Conservation (phyloP, 1,140 invertebrate genomes). For the Aleiodes sp. region DNA sequence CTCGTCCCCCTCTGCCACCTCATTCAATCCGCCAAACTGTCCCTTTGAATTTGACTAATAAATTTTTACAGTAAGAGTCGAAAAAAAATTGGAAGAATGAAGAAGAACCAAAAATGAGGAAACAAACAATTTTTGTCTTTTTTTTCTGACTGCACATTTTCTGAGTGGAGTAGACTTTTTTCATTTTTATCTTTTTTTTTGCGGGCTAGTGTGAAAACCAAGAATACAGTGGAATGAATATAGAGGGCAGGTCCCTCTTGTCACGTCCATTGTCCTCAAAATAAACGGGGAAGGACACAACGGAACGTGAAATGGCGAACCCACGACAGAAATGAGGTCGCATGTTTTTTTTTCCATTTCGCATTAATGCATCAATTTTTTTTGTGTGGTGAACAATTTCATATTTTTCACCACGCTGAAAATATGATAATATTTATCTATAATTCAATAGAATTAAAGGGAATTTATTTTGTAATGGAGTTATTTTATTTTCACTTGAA, state of each 20-base stretch:
- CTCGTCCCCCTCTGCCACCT: too few species aligned
- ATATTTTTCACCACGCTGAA: too few species aligned
- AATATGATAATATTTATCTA: too few species aligned
- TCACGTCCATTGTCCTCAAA: conserved; percentile 10
- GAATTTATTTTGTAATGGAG: too few species aligned
- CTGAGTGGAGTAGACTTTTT: too few species aligned
- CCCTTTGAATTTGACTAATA: conserved; percentile 1
- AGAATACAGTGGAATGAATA: not conserved
- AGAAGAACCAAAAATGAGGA: not conserved
- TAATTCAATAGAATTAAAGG: too few species aligned
- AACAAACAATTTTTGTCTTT: conserved; percentile 14
- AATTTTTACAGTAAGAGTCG: conserved; percentile 8
- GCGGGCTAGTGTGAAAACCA: not conserved
- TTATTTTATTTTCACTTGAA: too few species aligned
- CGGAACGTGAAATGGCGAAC: not conserved
- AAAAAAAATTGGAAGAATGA: not conserved
- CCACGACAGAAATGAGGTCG: not conserved
- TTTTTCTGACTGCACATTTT: not conserved
- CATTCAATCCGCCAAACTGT: conserved; percentile 17
- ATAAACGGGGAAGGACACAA: not conserved
- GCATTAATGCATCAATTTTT: too few species aligned
- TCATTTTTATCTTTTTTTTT: too few species aligned
- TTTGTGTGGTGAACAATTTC: too few species aligned
- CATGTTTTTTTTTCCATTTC: too few species aligned
- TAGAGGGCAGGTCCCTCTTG: not conserved